These are phyloP conservation scores for Hesperophylax magnus DNA, from an alignment of 1,140 invertebrate species.

Conservation along the genomic window DNA sequence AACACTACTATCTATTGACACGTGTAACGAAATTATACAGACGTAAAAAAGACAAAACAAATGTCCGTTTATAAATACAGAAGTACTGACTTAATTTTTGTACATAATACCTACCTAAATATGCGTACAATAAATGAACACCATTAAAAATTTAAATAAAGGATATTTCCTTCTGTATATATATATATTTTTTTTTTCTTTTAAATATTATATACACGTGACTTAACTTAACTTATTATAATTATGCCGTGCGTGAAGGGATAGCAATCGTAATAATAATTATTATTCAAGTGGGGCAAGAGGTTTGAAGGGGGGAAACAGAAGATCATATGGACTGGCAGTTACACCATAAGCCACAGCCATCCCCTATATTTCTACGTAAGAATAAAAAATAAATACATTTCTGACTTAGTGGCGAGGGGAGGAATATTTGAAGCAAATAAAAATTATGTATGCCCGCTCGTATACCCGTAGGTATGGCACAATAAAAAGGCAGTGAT, in stretches of 20 bases:
- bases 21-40: too few relatives aligned
- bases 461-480: not conserved
- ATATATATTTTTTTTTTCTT: too few relatives aligned
- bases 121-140: too few relatives aligned
- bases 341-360: constrained; percentile 36
- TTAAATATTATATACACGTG: too few relatives aligned
- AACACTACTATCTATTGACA: too few relatives aligned
- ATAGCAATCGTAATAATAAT: constrained; percentile 10
- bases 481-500: constrained; percentile 14
- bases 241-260: not conserved
- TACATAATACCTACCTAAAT: too few relatives aligned
- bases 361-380: not conserved
- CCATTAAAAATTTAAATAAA: not conserved
- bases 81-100: too few relatives aligned
- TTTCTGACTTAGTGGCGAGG: constrained; percentile 35
- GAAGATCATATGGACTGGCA: constrained; percentile 29
- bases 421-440: constrained; percentile 40
- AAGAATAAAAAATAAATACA: constrained; percentile 33
- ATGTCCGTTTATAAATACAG: too few relatives aligned
- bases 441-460: constrained; percentile 39
- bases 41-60: too few relatives aligned
- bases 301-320: not conserved
- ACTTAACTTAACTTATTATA: not conserved
- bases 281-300: not conserved
- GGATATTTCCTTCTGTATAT: not conserved